These are phyloP conservation scores for Conistra vaccinii DNA, from an alignment of 2,888 invertebrate genomes.

Conservation along the genomic window DNA sequence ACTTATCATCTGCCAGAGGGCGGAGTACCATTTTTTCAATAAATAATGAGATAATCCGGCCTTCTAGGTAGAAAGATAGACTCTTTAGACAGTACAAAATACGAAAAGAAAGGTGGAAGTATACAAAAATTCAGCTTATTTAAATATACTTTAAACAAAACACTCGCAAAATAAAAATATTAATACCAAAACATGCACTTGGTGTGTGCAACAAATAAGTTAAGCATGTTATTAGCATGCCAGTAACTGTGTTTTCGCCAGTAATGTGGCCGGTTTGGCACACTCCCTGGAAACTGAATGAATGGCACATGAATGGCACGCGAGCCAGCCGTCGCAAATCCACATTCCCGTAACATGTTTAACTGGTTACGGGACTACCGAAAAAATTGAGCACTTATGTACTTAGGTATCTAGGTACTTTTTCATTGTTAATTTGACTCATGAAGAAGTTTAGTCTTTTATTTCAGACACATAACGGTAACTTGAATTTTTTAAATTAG, in stretches of 20 bases:
- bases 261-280: conserved; percentile 64
- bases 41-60: no score
- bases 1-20: no score
- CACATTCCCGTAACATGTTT: no score
- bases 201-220: conserved; percentile 52
- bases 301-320: conserved; percentile 57
- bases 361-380: conserved; percentile 14
- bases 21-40: background rate
- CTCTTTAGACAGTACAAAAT: background rate
- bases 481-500: background rate
- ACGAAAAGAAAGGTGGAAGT: no score
- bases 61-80: no score
- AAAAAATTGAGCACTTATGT: background rate
- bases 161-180: conserved; percentile 20
- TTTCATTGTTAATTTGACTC: conserved; percentile 17
- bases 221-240: conserved; percentile 62
- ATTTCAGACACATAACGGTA: background rate
- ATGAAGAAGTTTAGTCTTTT: background rate
- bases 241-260: conserved; percentile 58
- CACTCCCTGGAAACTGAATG: conserved; percentile 50
- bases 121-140: background rate
- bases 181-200: conserved; percentile 19
- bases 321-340: conserved; percentile 38
- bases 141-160: background rate
- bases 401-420: no score